phyloP scores from a whole-genome alignment of 2,113 vertebrate species.

The Dryoscopus gambensis region DNA sequence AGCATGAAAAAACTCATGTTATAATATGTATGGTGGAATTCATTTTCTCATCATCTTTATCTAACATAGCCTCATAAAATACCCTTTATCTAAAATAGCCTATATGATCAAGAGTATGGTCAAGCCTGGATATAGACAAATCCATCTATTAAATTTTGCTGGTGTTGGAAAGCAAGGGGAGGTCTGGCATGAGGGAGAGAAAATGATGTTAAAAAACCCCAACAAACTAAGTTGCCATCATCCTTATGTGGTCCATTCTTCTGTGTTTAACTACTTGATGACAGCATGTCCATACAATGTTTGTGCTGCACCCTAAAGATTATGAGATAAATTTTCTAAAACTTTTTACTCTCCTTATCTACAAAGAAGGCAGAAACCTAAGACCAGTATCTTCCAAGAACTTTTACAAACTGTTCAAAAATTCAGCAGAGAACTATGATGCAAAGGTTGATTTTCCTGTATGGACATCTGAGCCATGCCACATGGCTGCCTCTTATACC shows the following conservation, averaged over 20 bases:
- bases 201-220: background rate
- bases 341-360: background rate
- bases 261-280: background rate
- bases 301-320: background rate
- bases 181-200: background rate
- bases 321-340: background rate
- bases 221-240: accelerated
- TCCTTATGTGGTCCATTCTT: background rate
- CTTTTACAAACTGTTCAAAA: background rate
- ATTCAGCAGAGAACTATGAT: accelerated
- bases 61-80: background rate
- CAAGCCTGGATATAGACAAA: background rate
- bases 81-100: background rate
- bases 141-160: background rate
- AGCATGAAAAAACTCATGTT: background rate
- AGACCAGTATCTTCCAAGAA: background rate
- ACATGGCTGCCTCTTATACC: background rate
- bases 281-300: background rate
- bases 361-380: background rate
- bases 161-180: background rate
- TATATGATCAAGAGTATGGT: background rate
- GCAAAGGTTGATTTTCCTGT: background rate
- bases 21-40: background rate
- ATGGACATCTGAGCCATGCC: background rate
- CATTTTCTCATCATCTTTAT: background rate